phyloP scores from a whole-genome alignment of 92 coral and sea anemone genomes.

The Parazoanthus atlanticus region DNA sequence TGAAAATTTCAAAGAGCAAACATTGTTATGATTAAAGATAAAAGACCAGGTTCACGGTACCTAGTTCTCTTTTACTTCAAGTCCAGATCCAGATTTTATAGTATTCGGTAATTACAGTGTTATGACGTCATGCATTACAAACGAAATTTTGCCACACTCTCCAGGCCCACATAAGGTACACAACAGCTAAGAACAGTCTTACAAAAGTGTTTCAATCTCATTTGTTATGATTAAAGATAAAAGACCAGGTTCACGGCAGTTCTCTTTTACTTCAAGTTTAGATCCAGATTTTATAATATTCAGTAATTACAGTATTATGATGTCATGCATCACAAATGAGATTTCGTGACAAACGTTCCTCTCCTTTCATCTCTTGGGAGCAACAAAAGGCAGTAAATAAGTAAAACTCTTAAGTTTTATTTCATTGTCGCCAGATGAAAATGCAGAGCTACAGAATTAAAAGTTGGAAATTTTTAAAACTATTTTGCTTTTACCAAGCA shows the following conservation, averaged over 20 bases:
- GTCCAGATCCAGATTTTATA: too few species aligned
- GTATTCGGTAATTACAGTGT: background rate
- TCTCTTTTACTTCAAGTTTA: background rate
- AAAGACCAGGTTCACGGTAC: background rate
- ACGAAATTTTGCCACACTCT: too few species aligned
- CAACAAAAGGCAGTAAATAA: too few species aligned
- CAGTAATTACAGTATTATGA: background rate
- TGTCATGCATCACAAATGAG: background rate
- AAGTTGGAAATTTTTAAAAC: background rate
- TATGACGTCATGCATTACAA: background rate
- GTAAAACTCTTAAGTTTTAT: too few species aligned
- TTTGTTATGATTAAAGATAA: background rate
- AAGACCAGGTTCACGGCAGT: background rate
- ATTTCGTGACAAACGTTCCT: background rate
- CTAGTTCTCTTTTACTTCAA: background rate
- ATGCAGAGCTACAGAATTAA: too few species aligned
- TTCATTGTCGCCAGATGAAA: background rate
- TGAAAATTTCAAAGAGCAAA: background rate
- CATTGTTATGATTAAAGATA: background rate
- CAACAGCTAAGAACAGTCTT: too few species aligned
- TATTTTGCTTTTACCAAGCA: too few species aligned
- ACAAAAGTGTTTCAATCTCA: too few species aligned
- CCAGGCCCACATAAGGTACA: too few species aligned
- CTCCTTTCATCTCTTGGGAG: too few species aligned
- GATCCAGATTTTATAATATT: too few species aligned